A percentile compares a stretch with the other conserved stretches of the same genome.
phyloP scores from a whole-genome alignment of 37 sponge, comb jelly and placozoan species.

The Cliona cf. orientalis region DNA sequence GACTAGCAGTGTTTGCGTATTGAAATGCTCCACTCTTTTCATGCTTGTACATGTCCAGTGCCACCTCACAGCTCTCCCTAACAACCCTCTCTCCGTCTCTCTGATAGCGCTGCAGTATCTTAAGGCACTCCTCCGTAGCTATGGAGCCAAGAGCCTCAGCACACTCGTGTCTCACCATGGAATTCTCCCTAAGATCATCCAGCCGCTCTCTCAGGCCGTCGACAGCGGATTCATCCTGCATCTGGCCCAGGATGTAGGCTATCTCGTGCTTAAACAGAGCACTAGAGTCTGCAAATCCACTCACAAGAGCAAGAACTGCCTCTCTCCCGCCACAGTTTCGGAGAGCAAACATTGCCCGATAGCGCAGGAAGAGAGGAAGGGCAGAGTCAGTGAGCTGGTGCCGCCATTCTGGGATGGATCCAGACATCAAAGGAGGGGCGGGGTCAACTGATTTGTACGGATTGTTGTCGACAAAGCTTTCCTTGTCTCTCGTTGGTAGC shows the following conservation, averaged over 20 bases:
- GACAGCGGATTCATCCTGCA: constrained; percentile 81
- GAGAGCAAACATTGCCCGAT: constrained; percentile 94
- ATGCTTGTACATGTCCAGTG: constrained; percentile 90
- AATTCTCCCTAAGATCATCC: constrained; percentile 70
- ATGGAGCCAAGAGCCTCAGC: constrained; percentile 99
- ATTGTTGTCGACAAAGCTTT: constrained; percentile 48
- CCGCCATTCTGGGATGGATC: constrained; percentile 61
- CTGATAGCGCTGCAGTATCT: constrained; percentile 58
- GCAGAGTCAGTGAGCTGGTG: constrained; percentile 51
- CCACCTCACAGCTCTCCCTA: constrained; percentile 95
- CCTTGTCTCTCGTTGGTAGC: constrained; percentile 29
- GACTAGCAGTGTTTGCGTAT: constrained; percentile 81
- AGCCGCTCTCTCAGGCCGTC: constrained; percentile 66
- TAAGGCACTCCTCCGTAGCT: constrained; percentile 77
- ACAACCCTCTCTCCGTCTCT: constrained; percentile 84
- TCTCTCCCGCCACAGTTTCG: constrained; percentile 77
- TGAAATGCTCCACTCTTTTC: constrained; percentile 85
- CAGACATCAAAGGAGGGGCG: constrained; percentile 85
- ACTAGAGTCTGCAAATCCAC: constrained; percentile 75
- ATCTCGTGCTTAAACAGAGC: constrained; percentile 95
- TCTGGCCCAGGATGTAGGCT: constrained; percentile 97
- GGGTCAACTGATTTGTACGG: constrained; percentile 94
- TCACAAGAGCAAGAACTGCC: constrained; percentile 67
- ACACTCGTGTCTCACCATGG: constrained; percentile 99
- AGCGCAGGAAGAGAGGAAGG: constrained; percentile 78